Evolutionary conservation across 2,797 vertebrate species (phyloP).

Genomic region (Sciurus carolinensis): DNA sequence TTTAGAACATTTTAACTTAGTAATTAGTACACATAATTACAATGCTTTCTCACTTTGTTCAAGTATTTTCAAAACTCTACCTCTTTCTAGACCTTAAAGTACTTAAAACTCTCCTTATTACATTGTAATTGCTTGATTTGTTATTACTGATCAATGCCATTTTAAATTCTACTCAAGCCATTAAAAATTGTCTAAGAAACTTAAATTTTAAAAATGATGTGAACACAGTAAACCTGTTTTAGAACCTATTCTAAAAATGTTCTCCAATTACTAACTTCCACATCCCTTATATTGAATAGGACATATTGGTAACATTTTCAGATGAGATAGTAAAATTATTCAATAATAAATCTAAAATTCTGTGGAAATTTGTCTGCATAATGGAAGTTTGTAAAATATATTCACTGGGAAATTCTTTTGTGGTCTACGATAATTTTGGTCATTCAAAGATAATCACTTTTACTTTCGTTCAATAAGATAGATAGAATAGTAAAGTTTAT

Average conservation of each 20-base stretch:
- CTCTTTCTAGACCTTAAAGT: neutral
- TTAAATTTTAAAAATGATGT: neutral
- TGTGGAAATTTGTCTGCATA: neutral
- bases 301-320: neutral
- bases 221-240: neutral
- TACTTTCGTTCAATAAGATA: conserved; percentile 46
- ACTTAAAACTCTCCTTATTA: neutral
- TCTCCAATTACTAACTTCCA: neutral
- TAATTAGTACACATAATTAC: neutral
- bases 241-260: conserved; percentile 4
- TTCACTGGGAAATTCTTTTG: neutral
- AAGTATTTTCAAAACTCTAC: neutral
- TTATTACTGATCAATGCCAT: neutral
- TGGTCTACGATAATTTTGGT: neutral
- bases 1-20: neutral
- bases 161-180: neutral
- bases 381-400: neutral
- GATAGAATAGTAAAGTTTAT: conserved; percentile 58
- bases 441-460: neutral
- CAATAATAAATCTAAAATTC: neutral
- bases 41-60: neutral
- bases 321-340: neutral
- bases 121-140: neutral
- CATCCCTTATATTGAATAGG: neutral
- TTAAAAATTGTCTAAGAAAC: neutral